Evolutionary conservation across 2,888 invertebrate species (phyloP), one percentile per base, ranked within the genome.

Genomic region (Mesopsocus fuscifrons): DNA sequence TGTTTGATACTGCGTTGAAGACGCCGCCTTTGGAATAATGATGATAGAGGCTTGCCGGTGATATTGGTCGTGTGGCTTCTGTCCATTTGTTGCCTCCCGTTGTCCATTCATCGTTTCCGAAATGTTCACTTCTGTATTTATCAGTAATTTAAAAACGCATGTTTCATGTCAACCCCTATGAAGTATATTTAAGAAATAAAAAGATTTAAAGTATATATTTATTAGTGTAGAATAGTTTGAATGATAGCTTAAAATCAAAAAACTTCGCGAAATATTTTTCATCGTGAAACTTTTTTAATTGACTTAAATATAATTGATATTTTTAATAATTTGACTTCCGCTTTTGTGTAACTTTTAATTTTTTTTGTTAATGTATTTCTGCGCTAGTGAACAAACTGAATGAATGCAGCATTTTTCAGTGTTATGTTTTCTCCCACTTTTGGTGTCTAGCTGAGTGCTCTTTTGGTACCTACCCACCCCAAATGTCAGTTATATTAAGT

Each of bases 301-400:
- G 38, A 38, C 20, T 38, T 38, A 18, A 38, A 38, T 38, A 38
- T 38, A 38, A 38, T 21, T 21, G 38, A 38, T 38, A 21, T 38
- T 38, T 38, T 18, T 18, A 38, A 20, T 38, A 18, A 16, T 3
- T 17, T 21, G 38, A 6, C 38, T 18, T 3, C 38, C n/a, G 17
- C 38, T 17, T 38, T 33, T 18, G 13, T 5, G 18, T 38, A 38
- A 38, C 8, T 38, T 26, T 26, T 9, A 9, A 26, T 11, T 11
- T 26, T 26, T 26, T 26, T 26, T 9, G 11, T 11, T 9, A 9
- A 26, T 11, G 11, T 6, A 9, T 9, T 26, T 26, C 26, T 26
- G 26, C 11, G 26, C 11, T 9, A 26, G n/a, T n/a, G n/a, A n/a
- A n/a, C n/a, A n/a, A n/a, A n/a, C n/a, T n/a, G n/a, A n/a, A n/a